These are phyloP conservation scores for Candoia aspera DNA, from an alignment of 2,113 vertebrate species.

Conservation along the genomic window DNA sequence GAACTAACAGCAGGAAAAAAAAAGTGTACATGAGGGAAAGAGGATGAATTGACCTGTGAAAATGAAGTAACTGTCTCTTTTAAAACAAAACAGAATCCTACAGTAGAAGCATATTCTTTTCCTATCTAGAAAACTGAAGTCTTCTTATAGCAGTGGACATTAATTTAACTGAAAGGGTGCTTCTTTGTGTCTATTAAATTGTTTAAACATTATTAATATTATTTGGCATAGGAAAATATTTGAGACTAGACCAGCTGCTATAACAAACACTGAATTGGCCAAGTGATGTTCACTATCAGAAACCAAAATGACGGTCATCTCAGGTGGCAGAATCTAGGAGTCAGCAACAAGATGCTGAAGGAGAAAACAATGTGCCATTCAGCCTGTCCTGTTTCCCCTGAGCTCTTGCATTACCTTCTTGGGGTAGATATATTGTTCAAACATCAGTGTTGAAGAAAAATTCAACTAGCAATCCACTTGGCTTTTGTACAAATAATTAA, in stretches of 20 bases:
- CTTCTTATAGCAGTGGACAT: not conserved
- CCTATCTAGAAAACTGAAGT: not conserved
- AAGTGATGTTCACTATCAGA: not conserved
- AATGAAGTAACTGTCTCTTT: not conserved
- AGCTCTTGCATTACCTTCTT: not conserved
- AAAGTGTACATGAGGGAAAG: not conserved
- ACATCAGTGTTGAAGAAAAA: not conserved
- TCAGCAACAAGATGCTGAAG: not conserved
- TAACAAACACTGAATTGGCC: too few species aligned
- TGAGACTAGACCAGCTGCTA: not conserved
- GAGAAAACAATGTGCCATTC: not conserved
- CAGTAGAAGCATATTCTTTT: not conserved
- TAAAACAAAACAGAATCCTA: not conserved
- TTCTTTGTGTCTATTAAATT: not conserved
- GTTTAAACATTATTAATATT: not conserved
- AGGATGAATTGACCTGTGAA: not conserved
- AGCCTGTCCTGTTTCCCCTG: not conserved
- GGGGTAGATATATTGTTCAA: not conserved
- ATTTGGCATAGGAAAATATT: not conserved
- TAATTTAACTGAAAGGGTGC: not conserved
- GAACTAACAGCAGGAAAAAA: not conserved
- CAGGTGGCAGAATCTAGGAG: not conserved
- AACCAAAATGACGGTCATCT: not conserved
- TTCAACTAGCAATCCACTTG: not conserved
- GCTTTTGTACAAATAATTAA: not conserved